Evolutionary conservation across 2,888 invertebrate species (phyloP).

Genomic region (Cinara cedri): DNA sequence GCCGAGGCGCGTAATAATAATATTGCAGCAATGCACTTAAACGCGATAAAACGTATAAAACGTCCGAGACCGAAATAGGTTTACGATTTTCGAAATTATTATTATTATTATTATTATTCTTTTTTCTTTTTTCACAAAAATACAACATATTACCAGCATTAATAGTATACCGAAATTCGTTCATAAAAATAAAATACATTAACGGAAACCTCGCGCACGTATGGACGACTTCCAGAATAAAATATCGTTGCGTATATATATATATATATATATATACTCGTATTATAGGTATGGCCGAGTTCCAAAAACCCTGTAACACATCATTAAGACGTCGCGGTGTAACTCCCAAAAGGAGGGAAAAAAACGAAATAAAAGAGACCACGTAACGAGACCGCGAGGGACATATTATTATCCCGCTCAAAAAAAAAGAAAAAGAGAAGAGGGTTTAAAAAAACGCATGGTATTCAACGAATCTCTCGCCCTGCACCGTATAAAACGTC

Average conservation of each 20-base stretch:
- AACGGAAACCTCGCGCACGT: constrained; percentile 12
- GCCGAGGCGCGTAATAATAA: neutral
- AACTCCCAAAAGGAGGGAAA: neutral
- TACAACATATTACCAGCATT: neutral
- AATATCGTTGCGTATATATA: neutral
- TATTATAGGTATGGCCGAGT: constrained; percentile 33
- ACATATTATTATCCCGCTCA: neutral
- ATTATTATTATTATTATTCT: too few relatives aligned
- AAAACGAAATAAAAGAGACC: constrained; percentile 10
- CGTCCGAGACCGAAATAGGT: neutral
- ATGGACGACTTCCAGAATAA: constrained; percentile 46
- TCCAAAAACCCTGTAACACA: constrained; percentile 35
- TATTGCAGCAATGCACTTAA: neutral
- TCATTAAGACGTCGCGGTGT: neutral
- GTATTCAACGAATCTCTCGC: too few relatives aligned
- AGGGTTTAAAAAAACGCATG: too few relatives aligned
- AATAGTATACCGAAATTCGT: neutral
- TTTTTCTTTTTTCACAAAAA: too few relatives aligned
- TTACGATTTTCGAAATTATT: too few relatives aligned
- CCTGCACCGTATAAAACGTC: too few relatives aligned
- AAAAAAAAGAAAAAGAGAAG: too few relatives aligned
- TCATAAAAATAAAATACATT: constrained; percentile 17
- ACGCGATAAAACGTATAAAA: too few relatives aligned
- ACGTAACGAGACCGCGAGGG: neutral
- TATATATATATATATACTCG: too few relatives aligned